Evolutionary conservation across 2,797 vertebrate species (phyloP).

Genomic region (Poeciliopsis turneri): DNA sequence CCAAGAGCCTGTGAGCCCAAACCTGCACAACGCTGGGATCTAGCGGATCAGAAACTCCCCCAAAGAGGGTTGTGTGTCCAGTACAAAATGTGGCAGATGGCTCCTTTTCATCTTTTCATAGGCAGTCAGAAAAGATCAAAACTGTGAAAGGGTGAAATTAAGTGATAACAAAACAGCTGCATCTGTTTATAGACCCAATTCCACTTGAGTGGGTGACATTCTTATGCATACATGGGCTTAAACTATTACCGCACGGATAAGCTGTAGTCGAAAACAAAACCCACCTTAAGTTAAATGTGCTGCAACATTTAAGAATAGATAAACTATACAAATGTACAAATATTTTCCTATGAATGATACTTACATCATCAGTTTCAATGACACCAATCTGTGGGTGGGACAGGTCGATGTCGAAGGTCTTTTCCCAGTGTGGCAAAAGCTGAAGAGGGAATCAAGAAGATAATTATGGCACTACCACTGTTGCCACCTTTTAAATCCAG

Average conservation of each 20-base stretch:
- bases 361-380: slow-evolving; percentile 89
- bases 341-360: slow-evolving; percentile 54
- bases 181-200: background rate
- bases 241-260: background rate
- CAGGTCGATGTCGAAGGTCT: slow-evolving; percentile 89
- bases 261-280: background rate
- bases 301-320: background rate
- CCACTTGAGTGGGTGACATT: background rate
- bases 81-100: background rate
- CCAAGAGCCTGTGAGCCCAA: background rate
- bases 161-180: background rate
- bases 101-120: background rate
- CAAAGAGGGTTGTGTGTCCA: background rate
- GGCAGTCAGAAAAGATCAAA: background rate
- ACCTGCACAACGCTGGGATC: background rate
- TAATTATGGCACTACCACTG: background rate
- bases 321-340: background rate
- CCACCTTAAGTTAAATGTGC: background rate
- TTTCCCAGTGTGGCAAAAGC: slow-evolving; percentile 93
- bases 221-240: background rate
- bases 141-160: background rate
- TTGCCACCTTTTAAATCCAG: background rate
- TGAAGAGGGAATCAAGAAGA: slow-evolving; percentile 53
- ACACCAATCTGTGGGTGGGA: slow-evolving; percentile 90
- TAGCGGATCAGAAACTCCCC: background rate